Conservation (phyloP, 2,888 invertebrate species). For the Barypeithes pellucidus region DNA sequence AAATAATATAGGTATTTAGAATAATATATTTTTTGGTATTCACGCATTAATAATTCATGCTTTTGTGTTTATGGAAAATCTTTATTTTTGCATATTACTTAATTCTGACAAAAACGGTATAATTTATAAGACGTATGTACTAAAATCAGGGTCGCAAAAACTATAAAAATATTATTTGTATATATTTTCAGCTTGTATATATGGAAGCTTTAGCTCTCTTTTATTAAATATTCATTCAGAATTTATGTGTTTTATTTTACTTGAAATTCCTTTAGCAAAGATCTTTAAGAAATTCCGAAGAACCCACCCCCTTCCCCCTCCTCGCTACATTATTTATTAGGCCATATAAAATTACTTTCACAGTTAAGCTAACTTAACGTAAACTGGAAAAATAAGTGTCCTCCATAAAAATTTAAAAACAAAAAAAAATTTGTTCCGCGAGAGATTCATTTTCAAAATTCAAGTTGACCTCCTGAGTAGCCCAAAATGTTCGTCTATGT, state of each 20-base stretch:
- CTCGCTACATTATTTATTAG: too few relatives aligned
- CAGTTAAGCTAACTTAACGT: too few relatives aligned
- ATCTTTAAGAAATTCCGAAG: not conserved
- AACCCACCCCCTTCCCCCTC: too few relatives aligned
- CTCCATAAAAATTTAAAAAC: too few relatives aligned
- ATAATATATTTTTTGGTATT: slow-evolving; percentile 54
- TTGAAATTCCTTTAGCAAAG: not conserved
- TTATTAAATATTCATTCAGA: slow-evolving; percentile 47
- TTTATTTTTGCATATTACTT: slow-evolving; percentile 60
- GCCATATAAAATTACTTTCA: too few relatives aligned
- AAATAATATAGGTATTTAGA: slow-evolving; percentile 28
- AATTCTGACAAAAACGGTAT: slow-evolving; percentile 29
- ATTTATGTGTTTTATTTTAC: not conserved
- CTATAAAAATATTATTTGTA: slow-evolving; percentile 49
- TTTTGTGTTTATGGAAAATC: slow-evolving; percentile 57
- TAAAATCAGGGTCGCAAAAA: slow-evolving; percentile 52
- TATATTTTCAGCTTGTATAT: slow-evolving; percentile 54
- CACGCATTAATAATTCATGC: slow-evolving; percentile 57
- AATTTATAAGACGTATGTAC: slow-evolving; percentile 31
- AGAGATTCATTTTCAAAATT: too few relatives aligned
- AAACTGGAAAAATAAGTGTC: too few relatives aligned
- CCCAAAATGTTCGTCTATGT: too few relatives aligned
- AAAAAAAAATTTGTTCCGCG: too few relatives aligned
- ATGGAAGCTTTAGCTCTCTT: slow-evolving; percentile 51
- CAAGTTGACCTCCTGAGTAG: too few relatives aligned